phyloP scores from a whole-genome alignment of 30 jellyfish, hydroid and myxozoan species.

The Turritopsis rubra region DNA sequence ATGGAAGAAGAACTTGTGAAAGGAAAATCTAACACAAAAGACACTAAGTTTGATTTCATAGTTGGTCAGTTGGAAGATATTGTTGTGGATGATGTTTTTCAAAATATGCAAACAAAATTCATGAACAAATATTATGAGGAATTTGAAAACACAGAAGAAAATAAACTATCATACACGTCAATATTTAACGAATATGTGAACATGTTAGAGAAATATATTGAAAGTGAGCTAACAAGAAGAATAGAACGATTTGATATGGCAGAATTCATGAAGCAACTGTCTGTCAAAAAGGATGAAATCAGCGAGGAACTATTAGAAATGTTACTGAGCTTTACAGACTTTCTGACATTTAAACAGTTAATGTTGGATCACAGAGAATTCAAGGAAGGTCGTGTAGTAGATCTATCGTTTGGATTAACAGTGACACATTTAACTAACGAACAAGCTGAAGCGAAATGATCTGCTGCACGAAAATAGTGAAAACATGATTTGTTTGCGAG shows the following conservation, averaged over 20 bases:
- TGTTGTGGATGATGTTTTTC: slow-evolving; percentile 49
- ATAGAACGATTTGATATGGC: slow-evolving; percentile 55
- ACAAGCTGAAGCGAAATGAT: not conserved
- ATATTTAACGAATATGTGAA: slow-evolving; percentile 75
- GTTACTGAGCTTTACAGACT: slow-evolving; percentile 63
- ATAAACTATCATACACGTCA: slow-evolving; percentile 61
- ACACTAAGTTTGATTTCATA: slow-evolving; percentile 54
- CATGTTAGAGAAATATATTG: slow-evolving; percentile 69
- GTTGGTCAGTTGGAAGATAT: slow-evolving; percentile 71
- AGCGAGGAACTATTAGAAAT: slow-evolving; percentile 70
- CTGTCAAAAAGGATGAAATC: slow-evolving; percentile 49
- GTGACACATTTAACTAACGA: slow-evolving; percentile 10
- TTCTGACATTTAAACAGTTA: slow-evolving; percentile 67
- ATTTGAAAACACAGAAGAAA: slow-evolving; percentile 86
- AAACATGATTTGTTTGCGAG: not conserved
- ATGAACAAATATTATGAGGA: slow-evolving; percentile 66
- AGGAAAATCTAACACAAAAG: slow-evolving; percentile 42
- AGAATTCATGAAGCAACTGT: slow-evolving; percentile 50
- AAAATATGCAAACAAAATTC: slow-evolving; percentile 62
- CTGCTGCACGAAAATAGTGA: too few species aligned
- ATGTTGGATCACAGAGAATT: slow-evolving; percentile 55
- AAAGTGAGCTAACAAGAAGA: slow-evolving; percentile 35
- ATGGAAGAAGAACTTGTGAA: slow-evolving; percentile 4
- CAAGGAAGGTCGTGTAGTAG: slow-evolving; percentile 20
- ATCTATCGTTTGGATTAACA: slow-evolving; percentile 2